Conservation (phyloP, 1,140 invertebrate genomes). For the Drosophila sucinea region DNA sequence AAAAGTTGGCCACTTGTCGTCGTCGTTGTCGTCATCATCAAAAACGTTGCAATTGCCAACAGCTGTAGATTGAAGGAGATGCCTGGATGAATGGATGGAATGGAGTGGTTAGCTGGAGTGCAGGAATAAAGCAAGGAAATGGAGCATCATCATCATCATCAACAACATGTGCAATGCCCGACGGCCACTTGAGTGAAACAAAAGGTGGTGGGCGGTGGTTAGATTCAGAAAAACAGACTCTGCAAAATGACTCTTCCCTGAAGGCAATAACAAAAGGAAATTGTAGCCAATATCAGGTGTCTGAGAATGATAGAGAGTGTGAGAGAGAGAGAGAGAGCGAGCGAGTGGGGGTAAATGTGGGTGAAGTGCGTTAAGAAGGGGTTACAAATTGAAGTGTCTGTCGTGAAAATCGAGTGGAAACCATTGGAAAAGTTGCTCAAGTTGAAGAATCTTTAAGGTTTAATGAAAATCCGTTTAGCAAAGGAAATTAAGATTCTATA, state of each 20-base stretch:
- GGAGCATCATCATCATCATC: constrained; percentile 48
- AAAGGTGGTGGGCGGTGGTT: constrained; percentile 31
- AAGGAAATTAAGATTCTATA: no score
- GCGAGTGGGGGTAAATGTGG: neutral
- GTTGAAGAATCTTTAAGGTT: neutral
- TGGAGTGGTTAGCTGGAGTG: constrained; percentile 17
- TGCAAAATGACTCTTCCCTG: constrained; percentile 21
- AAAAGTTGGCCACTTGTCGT: constrained; percentile 50
- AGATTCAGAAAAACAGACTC: neutral
- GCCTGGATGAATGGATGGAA: constrained; percentile 12
- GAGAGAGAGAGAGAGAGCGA: no score
- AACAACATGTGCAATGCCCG: constrained; percentile 41
- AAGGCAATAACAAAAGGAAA: constrained; percentile 42
- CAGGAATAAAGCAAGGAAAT: constrained; percentile 61
- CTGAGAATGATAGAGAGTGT: no score
- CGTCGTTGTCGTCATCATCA: constrained; percentile 50
- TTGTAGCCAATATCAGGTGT: constrained; percentile 8
- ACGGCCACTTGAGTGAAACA: constrained; percentile 68
- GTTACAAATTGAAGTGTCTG: constrained; percentile 48
- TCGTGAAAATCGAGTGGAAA: constrained; percentile 51
- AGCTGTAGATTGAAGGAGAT: constrained; percentile 40
- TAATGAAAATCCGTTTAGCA: no score
- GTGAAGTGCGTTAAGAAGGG: neutral
- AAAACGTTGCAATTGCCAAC: constrained; percentile 54
- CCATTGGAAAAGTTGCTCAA: constrained; percentile 2